Percentiles rank a stretch among this genome's conserved stretches.
phyloP scores from a whole-genome alignment of 1,140 invertebrate genomes.

The Temnothorax longispinosus region DNA sequence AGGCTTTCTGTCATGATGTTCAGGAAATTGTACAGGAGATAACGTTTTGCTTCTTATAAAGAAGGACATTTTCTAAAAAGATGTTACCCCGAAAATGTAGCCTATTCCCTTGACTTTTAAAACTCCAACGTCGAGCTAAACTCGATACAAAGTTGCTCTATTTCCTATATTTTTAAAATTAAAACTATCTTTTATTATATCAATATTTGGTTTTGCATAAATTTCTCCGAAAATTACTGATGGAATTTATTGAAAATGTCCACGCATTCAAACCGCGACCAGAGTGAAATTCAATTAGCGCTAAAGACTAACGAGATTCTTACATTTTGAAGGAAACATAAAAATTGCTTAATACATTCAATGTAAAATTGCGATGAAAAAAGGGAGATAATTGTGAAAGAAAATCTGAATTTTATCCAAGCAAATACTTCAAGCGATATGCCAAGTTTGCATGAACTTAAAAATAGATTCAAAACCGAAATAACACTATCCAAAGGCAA shows the following conservation, averaged over 20 bases:
- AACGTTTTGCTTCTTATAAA: constrained; percentile 4
- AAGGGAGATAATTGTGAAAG: too few relatives aligned
- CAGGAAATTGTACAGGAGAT: constrained; percentile 30
- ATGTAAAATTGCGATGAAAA: too few relatives aligned
- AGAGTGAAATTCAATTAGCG: too few relatives aligned
- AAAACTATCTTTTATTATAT: background rate
- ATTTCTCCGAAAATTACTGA: background rate
- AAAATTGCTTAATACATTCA: too few relatives aligned
- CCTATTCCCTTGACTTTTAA: background rate
- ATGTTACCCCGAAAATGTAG: background rate
- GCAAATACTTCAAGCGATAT: background rate
- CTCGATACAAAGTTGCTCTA: background rate
- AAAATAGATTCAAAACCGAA: background rate
- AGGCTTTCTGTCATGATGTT: constrained; percentile 8
- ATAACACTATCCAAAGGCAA: background rate
- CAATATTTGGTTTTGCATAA: background rate
- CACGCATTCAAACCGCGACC: background rate
- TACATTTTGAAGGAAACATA: too few relatives aligned
- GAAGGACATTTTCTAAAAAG: background rate
- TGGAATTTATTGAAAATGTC: background rate
- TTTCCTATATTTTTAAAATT: background rate
- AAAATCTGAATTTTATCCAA: too few relatives aligned
- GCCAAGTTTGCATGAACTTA: too few relatives aligned
- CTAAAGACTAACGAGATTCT: too few relatives aligned
- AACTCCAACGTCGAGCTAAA: background rate